phyloP scores from a whole-genome alignment of 2,797 vertebrate genomes.

The Euphonia xanthogaster region DNA sequence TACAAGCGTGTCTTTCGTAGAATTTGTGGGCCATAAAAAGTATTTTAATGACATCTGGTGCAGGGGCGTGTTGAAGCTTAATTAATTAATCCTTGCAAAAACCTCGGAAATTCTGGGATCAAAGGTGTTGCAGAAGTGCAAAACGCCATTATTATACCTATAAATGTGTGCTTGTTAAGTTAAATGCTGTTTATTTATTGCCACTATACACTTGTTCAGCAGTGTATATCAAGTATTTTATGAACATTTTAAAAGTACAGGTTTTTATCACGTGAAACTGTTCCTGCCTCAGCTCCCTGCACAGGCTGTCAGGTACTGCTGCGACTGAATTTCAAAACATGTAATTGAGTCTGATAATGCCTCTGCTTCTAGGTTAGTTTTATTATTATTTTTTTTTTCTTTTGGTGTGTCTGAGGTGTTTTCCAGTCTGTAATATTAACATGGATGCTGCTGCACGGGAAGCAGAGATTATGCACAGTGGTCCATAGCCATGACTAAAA shows the following conservation, averaged over 20 bases:
- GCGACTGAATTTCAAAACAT: not conserved
- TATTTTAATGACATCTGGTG: slow-evolving; percentile 49
- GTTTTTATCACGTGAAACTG: slow-evolving; percentile 5
- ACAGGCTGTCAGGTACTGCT: not conserved
- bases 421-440: not conserved
- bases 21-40: slow-evolving; percentile 33
- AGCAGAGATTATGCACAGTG: not conserved
- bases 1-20: not conserved
- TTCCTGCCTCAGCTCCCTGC: not conserved
- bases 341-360: not conserved
- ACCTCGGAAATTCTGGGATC: slow-evolving; percentile 4
- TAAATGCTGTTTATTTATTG: slow-evolving; percentile 53
- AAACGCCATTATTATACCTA: slow-evolving; percentile 43
- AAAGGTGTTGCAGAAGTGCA: slow-evolving; percentile 50
- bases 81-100: slow-evolving; percentile 56
- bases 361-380: not conserved
- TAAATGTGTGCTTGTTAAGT: slow-evolving; percentile 26
- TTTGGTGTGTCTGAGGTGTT: not conserved
- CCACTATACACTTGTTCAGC: not conserved
- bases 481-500: not conserved
- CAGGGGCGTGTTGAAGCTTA: slow-evolving; percentile 1
- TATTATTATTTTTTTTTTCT: too few species aligned
- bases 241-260: not conserved
- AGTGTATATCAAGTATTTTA: slow-evolving; percentile 13
- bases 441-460: not conserved